Percentiles rank a stretch among this genome's conserved stretches.
Evolutionary conservation across 2,888 invertebrate genomes (phyloP).

Genomic region (Clostera curtula): DNA sequence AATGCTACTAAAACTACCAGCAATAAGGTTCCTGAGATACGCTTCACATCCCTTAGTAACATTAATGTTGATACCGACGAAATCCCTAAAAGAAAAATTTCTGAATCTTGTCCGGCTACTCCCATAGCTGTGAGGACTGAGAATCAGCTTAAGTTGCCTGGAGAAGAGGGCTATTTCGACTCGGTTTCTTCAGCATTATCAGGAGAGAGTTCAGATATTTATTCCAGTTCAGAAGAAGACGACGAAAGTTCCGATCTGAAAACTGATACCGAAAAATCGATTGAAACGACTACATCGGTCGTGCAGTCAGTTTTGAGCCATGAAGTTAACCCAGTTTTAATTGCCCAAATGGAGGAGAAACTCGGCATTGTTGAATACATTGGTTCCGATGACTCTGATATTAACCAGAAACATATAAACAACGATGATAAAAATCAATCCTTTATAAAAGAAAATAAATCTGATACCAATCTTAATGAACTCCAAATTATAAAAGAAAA

Average conservation of each 20-base stretch:
- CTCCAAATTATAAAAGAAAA: slow-evolving; percentile 19
- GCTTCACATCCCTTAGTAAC: slow-evolving; percentile 53
- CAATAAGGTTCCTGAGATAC: slow-evolving; percentile 42
- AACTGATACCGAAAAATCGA: slow-evolving; percentile 53
- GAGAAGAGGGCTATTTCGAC: slow-evolving; percentile 49
- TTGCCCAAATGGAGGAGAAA: slow-evolving; percentile 54
- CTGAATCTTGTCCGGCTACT: slow-evolving; percentile 63
- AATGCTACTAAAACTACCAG: slow-evolving; percentile 16
- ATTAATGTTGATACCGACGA: slow-evolving; percentile 32
- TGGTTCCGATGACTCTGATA: slow-evolving; percentile 21
- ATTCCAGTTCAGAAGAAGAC: slow-evolving; percentile 59
- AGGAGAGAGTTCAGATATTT: slow-evolving; percentile 61
- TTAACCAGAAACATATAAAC: slow-evolving; percentile 9
- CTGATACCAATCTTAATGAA: slow-evolving; percentile 1
- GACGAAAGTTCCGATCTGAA: slow-evolving; percentile 66
- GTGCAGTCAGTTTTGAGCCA: slow-evolving; percentile 70
- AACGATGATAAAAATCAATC: slow-evolving; percentile 2
- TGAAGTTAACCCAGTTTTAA: slow-evolving; percentile 37
- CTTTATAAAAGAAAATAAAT: not conserved
- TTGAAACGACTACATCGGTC: slow-evolving; percentile 75
- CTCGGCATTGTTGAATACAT: slow-evolving; percentile 31
- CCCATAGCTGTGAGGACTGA: slow-evolving; percentile 50
- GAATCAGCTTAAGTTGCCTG: slow-evolving; percentile 53
- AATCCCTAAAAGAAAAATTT: slow-evolving; percentile 40
- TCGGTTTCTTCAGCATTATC: slow-evolving; percentile 62